Percentiles rank a stretch among this genome's conserved stretches.
Conservation (phyloP, 2,888 invertebrate species). For the Lissonota sp. region DNA sequence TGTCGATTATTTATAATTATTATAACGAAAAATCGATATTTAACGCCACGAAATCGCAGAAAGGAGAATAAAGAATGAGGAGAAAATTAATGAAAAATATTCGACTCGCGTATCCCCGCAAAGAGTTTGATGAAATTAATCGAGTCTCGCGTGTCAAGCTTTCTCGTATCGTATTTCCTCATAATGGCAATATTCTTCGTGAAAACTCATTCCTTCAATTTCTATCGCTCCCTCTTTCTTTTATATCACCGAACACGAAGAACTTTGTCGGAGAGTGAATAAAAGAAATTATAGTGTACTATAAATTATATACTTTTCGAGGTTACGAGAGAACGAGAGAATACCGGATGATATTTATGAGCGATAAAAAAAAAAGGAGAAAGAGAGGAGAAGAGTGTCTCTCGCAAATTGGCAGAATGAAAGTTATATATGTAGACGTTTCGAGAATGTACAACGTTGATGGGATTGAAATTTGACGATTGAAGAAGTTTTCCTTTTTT, state of each 20-base stretch:
- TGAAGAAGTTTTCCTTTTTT: slow-evolving; percentile 26
- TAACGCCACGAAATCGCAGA: no score
- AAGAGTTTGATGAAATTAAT: slow-evolving; percentile 44
- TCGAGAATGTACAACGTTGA: slow-evolving; percentile 42
- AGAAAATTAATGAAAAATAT: slow-evolving; percentile 20
- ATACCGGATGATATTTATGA: slow-evolving; percentile 30
- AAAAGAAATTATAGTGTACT: slow-evolving; percentile 22
- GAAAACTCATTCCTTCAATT: background rate
- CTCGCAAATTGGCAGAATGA: slow-evolving; percentile 31
- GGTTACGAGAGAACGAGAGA: background rate
- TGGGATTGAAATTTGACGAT: slow-evolving; percentile 54
- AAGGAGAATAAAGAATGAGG: background rate
- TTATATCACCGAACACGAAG: slow-evolving; percentile 38
- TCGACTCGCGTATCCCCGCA: slow-evolving; percentile 30
- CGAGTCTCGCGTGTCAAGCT: slow-evolving; percentile 10
- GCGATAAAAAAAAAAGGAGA: slow-evolving; percentile 49
- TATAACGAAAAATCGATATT: no score
- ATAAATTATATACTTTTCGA: slow-evolving; percentile 47
- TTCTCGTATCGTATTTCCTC: slow-evolving; percentile 13
- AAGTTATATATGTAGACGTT: background rate
- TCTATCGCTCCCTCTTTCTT: slow-evolving; percentile 4
- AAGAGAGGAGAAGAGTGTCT: slow-evolving; percentile 14
- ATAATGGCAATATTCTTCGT: slow-evolving; percentile 41
- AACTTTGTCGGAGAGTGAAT: slow-evolving; percentile 47
- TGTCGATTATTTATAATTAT: no score